These are phyloP conservation scores for Phyllostomus discolor DNA, from an alignment of 2,113 vertebrate species.

Conservation along the genomic window DNA sequence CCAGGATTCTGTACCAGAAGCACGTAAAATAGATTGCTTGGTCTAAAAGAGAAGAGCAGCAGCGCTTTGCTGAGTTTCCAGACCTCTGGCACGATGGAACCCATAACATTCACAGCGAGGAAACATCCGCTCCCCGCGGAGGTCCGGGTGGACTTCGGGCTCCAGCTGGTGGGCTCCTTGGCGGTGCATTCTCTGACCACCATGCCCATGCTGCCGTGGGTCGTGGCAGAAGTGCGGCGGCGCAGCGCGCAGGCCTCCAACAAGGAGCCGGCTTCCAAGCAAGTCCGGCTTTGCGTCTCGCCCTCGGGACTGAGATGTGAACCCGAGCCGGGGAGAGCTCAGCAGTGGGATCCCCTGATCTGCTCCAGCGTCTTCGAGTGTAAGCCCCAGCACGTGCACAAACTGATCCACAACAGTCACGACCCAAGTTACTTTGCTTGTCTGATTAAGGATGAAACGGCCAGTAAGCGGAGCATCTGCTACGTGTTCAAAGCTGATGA, in stretches of 20 bases:
- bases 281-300: slow-evolving; percentile 85
- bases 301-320: slow-evolving; percentile 84
- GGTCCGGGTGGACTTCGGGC: slow-evolving; percentile 79
- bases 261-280: slow-evolving; percentile 28
- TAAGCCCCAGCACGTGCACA: slow-evolving; percentile 89
- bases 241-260: slow-evolving; percentile 70
- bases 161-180: slow-evolving; percentile 88
- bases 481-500: slow-evolving; percentile 93
- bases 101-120: slow-evolving; percentile 81
- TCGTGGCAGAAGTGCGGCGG: slow-evolving; percentile 90
- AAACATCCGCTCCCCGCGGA: slow-evolving; percentile 61
- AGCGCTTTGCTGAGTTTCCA: slow-evolving; percentile 15
- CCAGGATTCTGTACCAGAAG: slow-evolving; percentile 66
- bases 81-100: slow-evolving; percentile 77
- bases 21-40: slow-evolving; percentile 20
- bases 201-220: slow-evolving; percentile 96
- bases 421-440: slow-evolving; percentile 93
- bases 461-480: slow-evolving; percentile 82
- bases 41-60: slow-evolving; percentile 8
- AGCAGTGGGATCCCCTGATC: slow-evolving; percentile 89
- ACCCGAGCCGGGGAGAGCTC: slow-evolving; percentile 76
- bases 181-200: slow-evolving; percentile 90
- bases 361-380: slow-evolving; percentile 89
- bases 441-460: slow-evolving; percentile 82
- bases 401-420: slow-evolving; percentile 93